These are phyloP conservation scores for Psix sp. DNA, from an alignment of 1,140 invertebrate species.

Conservation along the genomic window DNA sequence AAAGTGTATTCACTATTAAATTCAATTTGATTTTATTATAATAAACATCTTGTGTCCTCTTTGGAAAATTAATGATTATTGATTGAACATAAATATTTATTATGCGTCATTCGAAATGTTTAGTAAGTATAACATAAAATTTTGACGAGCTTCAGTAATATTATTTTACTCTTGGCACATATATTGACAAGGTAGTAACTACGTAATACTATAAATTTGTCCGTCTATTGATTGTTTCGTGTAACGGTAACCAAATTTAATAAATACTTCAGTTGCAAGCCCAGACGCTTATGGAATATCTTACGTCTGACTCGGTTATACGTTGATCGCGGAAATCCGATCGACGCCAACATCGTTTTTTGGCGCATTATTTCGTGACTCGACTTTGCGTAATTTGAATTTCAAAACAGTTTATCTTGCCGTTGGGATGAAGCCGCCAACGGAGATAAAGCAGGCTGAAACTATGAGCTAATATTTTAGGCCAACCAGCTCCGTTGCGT, in stretches of 20 bases:
- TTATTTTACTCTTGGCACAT: too few species aligned
- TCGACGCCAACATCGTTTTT: conserved; percentile 58
- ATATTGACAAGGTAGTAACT: conserved; percentile 37
- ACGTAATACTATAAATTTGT: conserved; percentile 47
- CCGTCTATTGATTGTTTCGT: conserved; percentile 42
- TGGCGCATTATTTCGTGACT: conserved; percentile 56
- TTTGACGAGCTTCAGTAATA: too few species aligned
- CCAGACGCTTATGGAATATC: conserved; percentile 59
- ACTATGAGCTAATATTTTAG: conserved; percentile 59
- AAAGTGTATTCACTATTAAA: too few species aligned
- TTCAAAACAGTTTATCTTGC: conserved; percentile 69
- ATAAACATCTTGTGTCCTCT: too few species aligned
- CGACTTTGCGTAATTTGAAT: conserved; percentile 64
- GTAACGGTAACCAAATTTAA: conserved; percentile 52
- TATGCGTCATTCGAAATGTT: too few species aligned
- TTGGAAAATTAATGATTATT: too few species aligned
- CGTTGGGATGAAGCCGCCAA: conserved; percentile 34
- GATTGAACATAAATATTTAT: too few species aligned
- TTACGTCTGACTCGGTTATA: conserved; percentile 42
- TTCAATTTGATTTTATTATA: too few species aligned
- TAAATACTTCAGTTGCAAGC: conserved; percentile 45
- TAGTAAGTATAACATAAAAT: too few species aligned
- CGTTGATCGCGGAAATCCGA: conserved; percentile 53
- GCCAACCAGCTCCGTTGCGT: conserved; percentile 11
- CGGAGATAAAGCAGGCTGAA: conserved; percentile 44